Percentiles rank a stretch among this genome's conserved stretches.
phyloP scores from a whole-genome alignment of 2,888 invertebrate genomes.

The Ormyrus thymus region DNA sequence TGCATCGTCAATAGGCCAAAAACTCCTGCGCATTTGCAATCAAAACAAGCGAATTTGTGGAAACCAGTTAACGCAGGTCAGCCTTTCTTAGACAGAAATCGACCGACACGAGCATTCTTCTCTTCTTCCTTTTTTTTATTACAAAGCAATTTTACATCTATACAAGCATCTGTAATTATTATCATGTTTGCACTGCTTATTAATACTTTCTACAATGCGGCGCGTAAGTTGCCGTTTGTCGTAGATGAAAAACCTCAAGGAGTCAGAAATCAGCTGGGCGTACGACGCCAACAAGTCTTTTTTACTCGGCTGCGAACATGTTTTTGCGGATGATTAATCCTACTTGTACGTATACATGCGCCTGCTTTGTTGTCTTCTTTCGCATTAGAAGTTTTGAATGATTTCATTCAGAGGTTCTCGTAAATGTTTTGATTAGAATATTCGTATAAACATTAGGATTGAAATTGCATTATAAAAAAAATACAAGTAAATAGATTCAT shows the following conservation, averaged over 20 bases:
- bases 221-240: not conserved
- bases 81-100: not conserved
- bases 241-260: constrained; percentile 33
- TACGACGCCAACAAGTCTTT: constrained; percentile 1
- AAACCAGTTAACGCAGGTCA: no score
- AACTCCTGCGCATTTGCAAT: no score
- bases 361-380: no score
- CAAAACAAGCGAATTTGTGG: no score
- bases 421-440: no score
- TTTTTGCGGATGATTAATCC: constrained; percentile 3
- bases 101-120: not conserved
- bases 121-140: not conserved
- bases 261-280: constrained; percentile 14
- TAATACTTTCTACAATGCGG: not conserved
- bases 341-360: not conserved
- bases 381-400: no score
- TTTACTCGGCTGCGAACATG: not conserved
- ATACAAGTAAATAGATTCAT: no score
- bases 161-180: not conserved
- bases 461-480: no score
- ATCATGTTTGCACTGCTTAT: not conserved
- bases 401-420: no score
- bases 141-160: not conserved
- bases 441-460: no score
- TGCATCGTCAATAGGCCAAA: no score